These are phyloP conservation scores for Chaetodon auriga DNA, from an alignment of 2,113 vertebrate species.

Conservation along the genomic window DNA sequence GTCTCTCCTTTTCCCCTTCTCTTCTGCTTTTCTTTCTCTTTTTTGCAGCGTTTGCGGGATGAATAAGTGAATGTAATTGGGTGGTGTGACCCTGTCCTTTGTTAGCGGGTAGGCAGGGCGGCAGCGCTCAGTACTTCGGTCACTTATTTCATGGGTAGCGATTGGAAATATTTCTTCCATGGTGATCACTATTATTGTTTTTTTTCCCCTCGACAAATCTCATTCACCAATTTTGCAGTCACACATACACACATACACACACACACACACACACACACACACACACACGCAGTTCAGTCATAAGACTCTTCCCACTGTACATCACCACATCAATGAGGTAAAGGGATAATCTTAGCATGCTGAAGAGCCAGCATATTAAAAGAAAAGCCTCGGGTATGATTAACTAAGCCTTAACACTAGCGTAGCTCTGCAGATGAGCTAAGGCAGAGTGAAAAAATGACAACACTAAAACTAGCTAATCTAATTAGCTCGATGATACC, in stretches of 20 bases:
- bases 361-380: conserved; percentile 34
- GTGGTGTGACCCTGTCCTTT: conserved; percentile 62
- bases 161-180: conserved; percentile 15
- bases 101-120: conserved; percentile 33
- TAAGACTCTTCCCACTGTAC: conserved; percentile 23
- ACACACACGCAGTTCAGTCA: not conserved
- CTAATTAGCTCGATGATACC: conserved; percentile 68
- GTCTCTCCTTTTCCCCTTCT: not conserved
- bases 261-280: not conserved
- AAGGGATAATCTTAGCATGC: conserved; percentile 56
- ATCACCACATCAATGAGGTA: conserved; percentile 53
- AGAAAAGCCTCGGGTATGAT: conserved; percentile 62
- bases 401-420: conserved; percentile 51
- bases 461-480: conserved; percentile 69
- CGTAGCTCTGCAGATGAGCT: conserved; percentile 46
- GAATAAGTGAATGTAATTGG: conserved; percentile 73
- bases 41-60: conserved; percentile 31
- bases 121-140: conserved; percentile 5
- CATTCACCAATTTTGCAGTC: not conserved
- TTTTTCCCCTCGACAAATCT: not conserved
- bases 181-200: not conserved
- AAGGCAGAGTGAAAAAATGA: conserved; percentile 40
- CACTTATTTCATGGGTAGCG: conserved; percentile 30
- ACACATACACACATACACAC: not conserved
- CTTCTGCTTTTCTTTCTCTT: not conserved